Percentiles rank a stretch among this genome's conserved stretches.
phyloP scores from a whole-genome alignment of 2,888 invertebrate genomes.

The Steinernema carpocapsae region DNA sequence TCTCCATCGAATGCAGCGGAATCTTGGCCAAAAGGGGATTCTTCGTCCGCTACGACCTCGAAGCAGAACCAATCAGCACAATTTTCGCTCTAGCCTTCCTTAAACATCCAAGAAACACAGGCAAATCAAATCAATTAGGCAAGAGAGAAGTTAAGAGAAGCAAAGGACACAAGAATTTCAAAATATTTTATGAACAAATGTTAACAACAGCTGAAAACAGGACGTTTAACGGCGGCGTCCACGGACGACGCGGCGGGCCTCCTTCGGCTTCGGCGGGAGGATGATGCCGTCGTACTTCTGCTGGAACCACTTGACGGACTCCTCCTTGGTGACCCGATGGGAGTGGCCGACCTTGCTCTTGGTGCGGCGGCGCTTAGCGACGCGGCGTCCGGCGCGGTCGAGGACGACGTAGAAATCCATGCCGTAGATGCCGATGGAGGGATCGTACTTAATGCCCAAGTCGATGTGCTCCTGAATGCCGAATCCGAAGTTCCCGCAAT shows the following conservation, averaged over 20 bases:
- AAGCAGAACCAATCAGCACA: too few species aligned
- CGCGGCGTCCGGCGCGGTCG: conserved; percentile 95
- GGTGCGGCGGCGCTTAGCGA: conserved; percentile 90
- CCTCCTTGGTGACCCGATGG: conserved; percentile 93
- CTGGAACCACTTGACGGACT: conserved; percentile 99
- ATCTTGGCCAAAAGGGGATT: too few species aligned
- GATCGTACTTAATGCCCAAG: conserved; percentile 97
- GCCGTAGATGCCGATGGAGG: conserved; percentile 97
- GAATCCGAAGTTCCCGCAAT: conserved; percentile 92
- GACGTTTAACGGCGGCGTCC: conserved; percentile 58
- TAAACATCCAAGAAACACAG: too few species aligned
- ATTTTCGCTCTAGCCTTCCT: too few species aligned
- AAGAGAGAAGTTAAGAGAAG: too few species aligned
- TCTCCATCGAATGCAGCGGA: too few species aligned
- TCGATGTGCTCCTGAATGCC: conserved; percentile 99
- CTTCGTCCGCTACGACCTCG: too few species aligned
- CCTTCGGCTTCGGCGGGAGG: conserved; percentile 79
- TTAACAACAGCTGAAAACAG: conserved; percentile 32
- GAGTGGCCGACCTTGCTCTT: conserved; percentile 90
- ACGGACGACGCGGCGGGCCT: conserved; percentile 56
- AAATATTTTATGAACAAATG: too few species aligned
- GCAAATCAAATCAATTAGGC: too few species aligned
- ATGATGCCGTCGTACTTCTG: conserved; percentile 99
- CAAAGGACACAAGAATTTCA: too few species aligned
- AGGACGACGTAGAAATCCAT: conserved; percentile 99